Evolutionary conservation across 2,113 vertebrate species (phyloP), one percentile per base, ranked within the genome.

Genomic region (Struthidea cinerea): DNA sequence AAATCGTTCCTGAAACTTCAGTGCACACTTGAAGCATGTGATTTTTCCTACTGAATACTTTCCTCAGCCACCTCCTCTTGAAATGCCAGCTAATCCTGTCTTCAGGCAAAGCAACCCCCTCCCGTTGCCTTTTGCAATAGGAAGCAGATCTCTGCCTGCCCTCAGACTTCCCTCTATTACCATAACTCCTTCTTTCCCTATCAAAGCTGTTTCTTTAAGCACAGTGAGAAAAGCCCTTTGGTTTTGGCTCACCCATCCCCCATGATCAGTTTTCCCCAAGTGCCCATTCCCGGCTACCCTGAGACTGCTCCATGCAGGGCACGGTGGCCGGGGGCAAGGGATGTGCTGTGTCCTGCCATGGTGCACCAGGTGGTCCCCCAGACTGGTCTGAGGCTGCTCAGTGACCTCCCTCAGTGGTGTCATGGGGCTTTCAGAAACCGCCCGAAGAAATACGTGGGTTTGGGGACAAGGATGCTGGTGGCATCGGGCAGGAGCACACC

Each of bases 301-400:
- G 23, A 85, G 60, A 5, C 42, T 42, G 18, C 32, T 82, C 37
- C 6, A 0, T 35, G 20, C 56, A 33, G 52, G 52, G 4, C 13
- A 8, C 1, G 1, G 44, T 82, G 69, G 32, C 44, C 0, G 0
- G 10, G 30, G 23, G 2, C 23, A 47, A 30, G 20, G 49, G 6
- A 23, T n/a, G 7, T 27, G 27, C 49, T 11, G 3, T 16, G 69
- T 44, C 68, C 74, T 87, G 33, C 32, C 65, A 7, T 3, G 8
- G 44, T 23, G 23, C 44, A 42, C 44, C 57, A 68, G 44, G 16
- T 18, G 27, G 3, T 60, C 55, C 60, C 47, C 37, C 78, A 37
- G 64, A 3, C 15, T 61, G 19, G 16, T 17, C 89, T 47, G 55
- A 71, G 6, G 16, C 39, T 5, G 2, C 11, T 16, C 15, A 2